These are phyloP conservation scores for Orientallactaga sibirica DNA, from an alignment of 2,797 vertebrate genomes.

Conservation along the genomic window DNA sequence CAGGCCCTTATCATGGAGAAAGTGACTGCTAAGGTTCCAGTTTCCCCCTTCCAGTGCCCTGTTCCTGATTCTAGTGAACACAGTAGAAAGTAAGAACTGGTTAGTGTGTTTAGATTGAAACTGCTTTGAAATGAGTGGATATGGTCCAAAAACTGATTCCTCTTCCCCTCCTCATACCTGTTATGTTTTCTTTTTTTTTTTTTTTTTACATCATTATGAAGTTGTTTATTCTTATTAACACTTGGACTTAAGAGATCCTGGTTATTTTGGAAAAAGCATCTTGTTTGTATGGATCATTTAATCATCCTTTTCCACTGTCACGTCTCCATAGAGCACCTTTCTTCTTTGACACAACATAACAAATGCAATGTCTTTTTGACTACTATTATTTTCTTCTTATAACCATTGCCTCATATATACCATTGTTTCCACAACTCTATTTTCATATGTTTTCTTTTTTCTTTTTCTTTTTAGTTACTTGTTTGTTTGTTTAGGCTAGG, in stretches of 20 bases:
- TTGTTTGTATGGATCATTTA: conserved; percentile 87
- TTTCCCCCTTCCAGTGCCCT: neutral
- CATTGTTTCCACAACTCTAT: no score
- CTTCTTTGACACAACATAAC: conserved; percentile 98
- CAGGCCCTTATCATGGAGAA: neutral
- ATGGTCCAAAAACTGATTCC: neutral
- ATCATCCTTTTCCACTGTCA: conserved; percentile 98
- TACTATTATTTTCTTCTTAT: no score
- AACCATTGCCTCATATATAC: no score
- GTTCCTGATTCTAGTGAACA: conserved; percentile 37
- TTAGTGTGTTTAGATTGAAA: conserved; percentile 11
- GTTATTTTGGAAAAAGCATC: conserved; percentile 88
- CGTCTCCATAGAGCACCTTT: conserved; percentile 96
- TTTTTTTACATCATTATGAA: conserved; percentile 53
- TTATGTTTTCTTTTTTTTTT: no score
- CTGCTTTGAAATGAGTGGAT: conserved; percentile 27
- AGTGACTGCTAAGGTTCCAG: neutral
- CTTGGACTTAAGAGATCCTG: conserved; percentile 87
- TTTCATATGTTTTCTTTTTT: neutral
- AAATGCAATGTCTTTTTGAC: no score
- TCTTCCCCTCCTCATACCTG: neutral
- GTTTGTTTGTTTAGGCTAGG: no score
- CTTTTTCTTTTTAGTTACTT: no score
- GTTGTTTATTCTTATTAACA: conserved; percentile 90
- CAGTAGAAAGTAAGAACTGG: conserved; percentile 8